Evolutionary conservation across 2,113 vertebrate species (phyloP).

Genomic region (Lanius collurio): DNA sequence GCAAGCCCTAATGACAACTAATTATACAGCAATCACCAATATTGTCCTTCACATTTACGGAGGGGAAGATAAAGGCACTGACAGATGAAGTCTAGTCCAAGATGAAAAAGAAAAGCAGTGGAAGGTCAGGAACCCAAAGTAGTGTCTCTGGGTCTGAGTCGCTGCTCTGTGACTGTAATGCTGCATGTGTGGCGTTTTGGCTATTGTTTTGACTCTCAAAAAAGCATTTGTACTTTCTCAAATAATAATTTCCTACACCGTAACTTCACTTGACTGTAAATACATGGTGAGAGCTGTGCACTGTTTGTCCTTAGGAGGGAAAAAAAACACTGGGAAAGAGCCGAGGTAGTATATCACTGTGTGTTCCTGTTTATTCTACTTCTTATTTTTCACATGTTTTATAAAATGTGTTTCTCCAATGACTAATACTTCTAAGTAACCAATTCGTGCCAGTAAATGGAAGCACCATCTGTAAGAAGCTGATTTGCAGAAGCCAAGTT

Average conservation of each 20-base stretch:
- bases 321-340: neutral
- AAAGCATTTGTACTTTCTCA: neutral
- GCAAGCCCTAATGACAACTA: neutral
- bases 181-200: neutral
- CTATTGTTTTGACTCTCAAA: neutral
- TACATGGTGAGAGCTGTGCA: neutral
- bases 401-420: conserved; percentile 48
- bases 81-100: neutral
- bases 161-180: neutral
- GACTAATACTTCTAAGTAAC: conserved; percentile 57
- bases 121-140: neutral
- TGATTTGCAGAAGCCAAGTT: conserved; percentile 45
- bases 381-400: conserved; percentile 57
- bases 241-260: neutral
- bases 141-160: neutral
- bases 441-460: conserved; percentile 56
- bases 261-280: neutral
- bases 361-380: conserved; percentile 61
- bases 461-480: conserved; percentile 53
- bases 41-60: neutral
- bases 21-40: neutral
- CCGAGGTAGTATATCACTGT: conserved; percentile 35
- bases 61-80: neutral
- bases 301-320: neutral
- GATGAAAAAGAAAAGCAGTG: neutral